Conservation (phyloP, 1,140 invertebrate species). For the Temnothorax nylanderi region DNA sequence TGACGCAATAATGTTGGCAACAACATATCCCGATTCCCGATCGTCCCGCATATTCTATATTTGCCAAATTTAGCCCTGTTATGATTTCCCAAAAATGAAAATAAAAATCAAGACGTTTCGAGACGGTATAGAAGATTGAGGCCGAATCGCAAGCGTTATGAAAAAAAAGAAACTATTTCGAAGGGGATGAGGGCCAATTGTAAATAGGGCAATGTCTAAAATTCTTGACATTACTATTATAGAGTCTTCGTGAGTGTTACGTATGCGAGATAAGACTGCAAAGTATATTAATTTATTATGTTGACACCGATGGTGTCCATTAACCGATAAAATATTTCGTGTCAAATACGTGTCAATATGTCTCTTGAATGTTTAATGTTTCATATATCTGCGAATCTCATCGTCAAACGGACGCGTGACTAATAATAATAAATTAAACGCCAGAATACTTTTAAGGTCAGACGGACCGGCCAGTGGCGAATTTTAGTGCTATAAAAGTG, state of each 20-base stretch:
- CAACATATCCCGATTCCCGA: neutral
- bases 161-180: no score
- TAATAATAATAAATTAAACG: slow-evolving; percentile 9
- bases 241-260: neutral
- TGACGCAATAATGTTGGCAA: neutral
- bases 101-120: neutral
- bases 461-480: neutral
- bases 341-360: neutral
- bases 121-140: neutral
- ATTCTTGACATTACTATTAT: neutral
- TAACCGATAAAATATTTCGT: neutral
- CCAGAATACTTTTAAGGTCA: neutral
- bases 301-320: neutral
- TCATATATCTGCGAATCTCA: slow-evolving; percentile 1
- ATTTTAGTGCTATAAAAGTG: slow-evolving; percentile 36
- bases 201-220: no score
- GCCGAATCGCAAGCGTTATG: neutral
- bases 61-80: neutral
- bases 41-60: neutral
- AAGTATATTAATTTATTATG: neutral
- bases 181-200: no score
- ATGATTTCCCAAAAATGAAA: neutral
- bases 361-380: neutral
- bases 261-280: neutral
- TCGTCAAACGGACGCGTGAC: neutral